These are phyloP conservation scores for Tyto alba DNA, from an alignment of 2,113 vertebrate species.

Conservation along the genomic window DNA sequence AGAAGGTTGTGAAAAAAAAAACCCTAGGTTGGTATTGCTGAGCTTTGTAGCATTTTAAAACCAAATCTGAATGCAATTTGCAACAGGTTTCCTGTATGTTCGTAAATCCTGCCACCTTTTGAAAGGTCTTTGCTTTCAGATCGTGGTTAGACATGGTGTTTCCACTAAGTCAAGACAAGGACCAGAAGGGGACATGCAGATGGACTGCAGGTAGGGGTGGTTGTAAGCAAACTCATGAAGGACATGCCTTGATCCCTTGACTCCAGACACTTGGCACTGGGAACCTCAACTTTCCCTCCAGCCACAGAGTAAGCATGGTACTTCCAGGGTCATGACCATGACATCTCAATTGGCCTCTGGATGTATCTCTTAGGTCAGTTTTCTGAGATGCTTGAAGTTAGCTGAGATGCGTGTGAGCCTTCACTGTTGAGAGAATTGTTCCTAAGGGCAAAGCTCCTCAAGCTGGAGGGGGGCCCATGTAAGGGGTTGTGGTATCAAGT, in stretches of 20 bases:
- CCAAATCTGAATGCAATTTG: neutral
- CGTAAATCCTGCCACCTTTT: neutral
- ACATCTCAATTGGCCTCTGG: neutral
- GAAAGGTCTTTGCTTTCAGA: neutral
- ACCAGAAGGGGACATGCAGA: neutral
- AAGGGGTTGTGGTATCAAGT: neutral
- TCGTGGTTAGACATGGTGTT: neutral
- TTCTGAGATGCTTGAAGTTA: neutral
- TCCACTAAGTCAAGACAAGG: neutral
- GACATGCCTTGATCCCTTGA: neutral
- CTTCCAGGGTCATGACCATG: neutral
- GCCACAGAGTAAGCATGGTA: neutral
- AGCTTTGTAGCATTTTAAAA: neutral
- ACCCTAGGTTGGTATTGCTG: neutral
- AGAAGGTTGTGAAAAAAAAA: neutral
- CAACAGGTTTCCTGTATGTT: neutral
- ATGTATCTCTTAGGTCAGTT: neutral
- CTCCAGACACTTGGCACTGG: neutral
- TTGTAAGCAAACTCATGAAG: neutral
- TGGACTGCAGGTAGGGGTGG: neutral
- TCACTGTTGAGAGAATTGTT: neutral
- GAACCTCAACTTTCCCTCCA: neutral
- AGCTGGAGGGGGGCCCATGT: neutral
- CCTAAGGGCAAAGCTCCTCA: neutral
- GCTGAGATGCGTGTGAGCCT: neutral